Evolutionary conservation across 2,888 invertebrate species (phyloP), one percentile per base, ranked within the genome.

Genomic region (Eumacrocentrus americanus): DNA sequence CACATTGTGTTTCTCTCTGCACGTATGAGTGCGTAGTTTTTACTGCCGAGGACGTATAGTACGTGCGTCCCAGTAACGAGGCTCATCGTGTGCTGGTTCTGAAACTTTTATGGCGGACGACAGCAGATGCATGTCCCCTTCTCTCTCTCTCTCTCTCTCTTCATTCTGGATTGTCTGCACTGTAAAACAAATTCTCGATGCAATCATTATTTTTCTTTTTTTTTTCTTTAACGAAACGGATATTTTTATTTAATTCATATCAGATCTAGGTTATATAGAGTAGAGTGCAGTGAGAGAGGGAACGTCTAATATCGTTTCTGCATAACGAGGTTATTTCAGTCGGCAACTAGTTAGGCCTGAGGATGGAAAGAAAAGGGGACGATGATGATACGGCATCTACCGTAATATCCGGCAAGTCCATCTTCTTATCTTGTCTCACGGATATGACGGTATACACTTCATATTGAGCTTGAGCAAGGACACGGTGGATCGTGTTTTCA

Each of bases 301-400:
- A n/a, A n/a, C 58, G 53, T 55, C 58, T 65, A 69, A 70, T 69
- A 67, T 64, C 67, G 63, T 71, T 68, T 66, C 65, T 53, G 48
- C 58, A 58, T 70, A 73, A 71, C 69, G 68, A 72, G 67, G 67
- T 73, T 73, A 72, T 66, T 70, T 70, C 60, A 66, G 62, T 65
- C 66, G 56, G 60, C 54, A 63, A 57, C 62, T 61, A 69, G 66
- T 72, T 66, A 65, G 64, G 56, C 40, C n/a, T 29, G 11, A 47
- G 44, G 40, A 51, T 37, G 35, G 34, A 38, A 53, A 25, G 18
- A 46, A 53, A 29, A 25, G 12, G 14, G 53, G 46, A 29, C 22
- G 37, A 42, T 34, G 25, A 47, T 53, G 46, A 52, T 44, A 38
- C 35, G 35, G 37, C 52, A 46, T 37, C 38, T 46, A 23, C 20